Conservation (phyloP, 2,797 vertebrate genomes). For the Kryptolebias ocellatus region DNA sequence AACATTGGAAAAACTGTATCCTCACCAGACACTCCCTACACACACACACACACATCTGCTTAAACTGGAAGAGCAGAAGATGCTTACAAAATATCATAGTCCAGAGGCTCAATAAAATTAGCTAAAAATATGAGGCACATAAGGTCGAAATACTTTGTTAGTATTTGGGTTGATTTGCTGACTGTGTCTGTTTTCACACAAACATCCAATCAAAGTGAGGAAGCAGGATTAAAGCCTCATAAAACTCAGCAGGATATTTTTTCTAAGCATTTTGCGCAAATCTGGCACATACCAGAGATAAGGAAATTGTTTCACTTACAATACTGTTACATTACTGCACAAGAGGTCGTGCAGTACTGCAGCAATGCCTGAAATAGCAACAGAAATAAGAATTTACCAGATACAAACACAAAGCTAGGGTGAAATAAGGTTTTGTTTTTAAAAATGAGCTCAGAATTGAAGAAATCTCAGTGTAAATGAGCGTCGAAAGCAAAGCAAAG, state of each 20-base stretch:
- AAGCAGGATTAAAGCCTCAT: neutral
- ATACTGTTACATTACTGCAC: too few species aligned
- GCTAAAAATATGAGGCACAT: neutral
- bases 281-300: neutral
- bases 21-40: neutral
- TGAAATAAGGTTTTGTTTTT: neutral
- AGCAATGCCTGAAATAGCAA: neutral
- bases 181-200: too few species aligned
- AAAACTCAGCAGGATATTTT: constrained; percentile 3
- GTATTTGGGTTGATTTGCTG: too few species aligned
- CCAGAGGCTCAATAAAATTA: neutral
- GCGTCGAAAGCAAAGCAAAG: constrained; percentile 5
- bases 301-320: constrained; percentile 4
- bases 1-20: neutral
- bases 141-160: too few species aligned
- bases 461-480: too few species aligned
- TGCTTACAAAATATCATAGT: neutral
- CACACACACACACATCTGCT: neutral
- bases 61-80: neutral
- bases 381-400: neutral
- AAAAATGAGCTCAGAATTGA: neutral
- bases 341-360: neutral
- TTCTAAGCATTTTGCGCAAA: neutral
- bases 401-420: neutral
- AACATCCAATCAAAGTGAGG: too few species aligned